Base-by-base conservation (phyloP, 2,797 vertebrate species). In the Cyclopterus lumpus region DNA sequence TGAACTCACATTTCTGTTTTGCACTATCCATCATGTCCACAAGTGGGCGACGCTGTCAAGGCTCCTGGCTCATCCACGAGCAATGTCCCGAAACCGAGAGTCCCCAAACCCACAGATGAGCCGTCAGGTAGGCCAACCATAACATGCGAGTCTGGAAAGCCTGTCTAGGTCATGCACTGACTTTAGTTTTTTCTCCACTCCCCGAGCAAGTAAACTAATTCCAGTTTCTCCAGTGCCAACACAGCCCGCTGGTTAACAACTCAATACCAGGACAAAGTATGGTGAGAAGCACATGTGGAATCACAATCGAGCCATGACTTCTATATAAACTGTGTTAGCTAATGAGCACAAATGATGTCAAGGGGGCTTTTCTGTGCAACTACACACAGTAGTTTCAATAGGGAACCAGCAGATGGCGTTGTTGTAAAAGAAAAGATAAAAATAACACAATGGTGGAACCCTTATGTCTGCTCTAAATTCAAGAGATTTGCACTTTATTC, bases 341-440 rank as follows among this genome's bases (percentile, higher is more conserved):
- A 5, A 8, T 54, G 12, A 65, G 26, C 24, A 75, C 0, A 22
- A 4, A 24, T 5, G 4, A 49, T 8, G 14, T 22, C 20, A 6
- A 22, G 8, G 3, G 5, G 7, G 6, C 4, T 6, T 54, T 24
- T 49, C 26, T 60, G 42, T 36, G 44, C 16, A 62, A 26, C 54
- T 44, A 26, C 15, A 51, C 42, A 74, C 30, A 60, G 69, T 42
- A 80, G 28, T 76, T 84, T 65, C 67, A 60, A 0, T 40, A 20
- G 8, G 1, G 0, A 60, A 87, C 68, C 92, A 93, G 77, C 79
- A 92, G 90, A 79, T 86, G 88, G 88, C 71, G 38, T 36, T 77
- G 61, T 89, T 91, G 83, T 77, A 67, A 57, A 81, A 53, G 8
- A 34, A 34, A 34, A 5, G 8, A 34, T 6, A 34, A 36, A 78